Base-by-base conservation (phyloP, 2,888 invertebrate genomes). In the Rhagium mordax region DNA sequence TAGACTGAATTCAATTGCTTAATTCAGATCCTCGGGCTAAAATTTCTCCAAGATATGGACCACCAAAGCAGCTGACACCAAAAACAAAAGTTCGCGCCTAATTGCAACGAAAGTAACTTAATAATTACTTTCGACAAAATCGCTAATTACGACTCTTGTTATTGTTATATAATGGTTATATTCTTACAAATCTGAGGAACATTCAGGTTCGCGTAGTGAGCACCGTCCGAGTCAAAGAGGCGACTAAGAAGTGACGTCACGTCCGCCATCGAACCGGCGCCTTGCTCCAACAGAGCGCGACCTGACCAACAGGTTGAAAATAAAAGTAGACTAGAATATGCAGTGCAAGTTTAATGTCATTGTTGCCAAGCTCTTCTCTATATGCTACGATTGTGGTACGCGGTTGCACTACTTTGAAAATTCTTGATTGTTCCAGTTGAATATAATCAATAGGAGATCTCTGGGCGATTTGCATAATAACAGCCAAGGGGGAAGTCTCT, bases 261-360 rank as follows among this genome's bases (percentile, higher is more conserved):
- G 67, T 67, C 67, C 67, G 67, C 67, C 67, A 51, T 67, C 24
- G 57, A 67, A 67, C 80, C 83, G 83, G 81, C 81, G 82, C 80
- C 82, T 82, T 82, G 83, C 82, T 83, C 81, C 81, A 82, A 64
- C 81, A 82, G 83, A 82, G 82, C 83, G 82, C 79, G 77, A 82
- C 82, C 76, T 70, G 76, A 75, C 78, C 80, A 80, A 79, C 80
- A 81, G 81, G 81, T 81, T 78, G 83, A 82, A 83, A 83, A 82
- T 81, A 83, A 83, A 83, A 83, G 83, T 83, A 80, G 80, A 74
- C 72, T 78, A 75, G 66, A 72, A 73, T 78, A 72, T 61, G 71
- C 71, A 60, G 70, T 67, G 74, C 82, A 80, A 84, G 84, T 84
- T 84, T 84, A 67, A 67, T 67, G 67, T 67, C 67, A 67, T 67